A percentile compares a stretch with the other conserved stretches of the same genome.
Conservation (phyloP, 2,888 invertebrate genomes). For the Drosophila nigricruria region DNA sequence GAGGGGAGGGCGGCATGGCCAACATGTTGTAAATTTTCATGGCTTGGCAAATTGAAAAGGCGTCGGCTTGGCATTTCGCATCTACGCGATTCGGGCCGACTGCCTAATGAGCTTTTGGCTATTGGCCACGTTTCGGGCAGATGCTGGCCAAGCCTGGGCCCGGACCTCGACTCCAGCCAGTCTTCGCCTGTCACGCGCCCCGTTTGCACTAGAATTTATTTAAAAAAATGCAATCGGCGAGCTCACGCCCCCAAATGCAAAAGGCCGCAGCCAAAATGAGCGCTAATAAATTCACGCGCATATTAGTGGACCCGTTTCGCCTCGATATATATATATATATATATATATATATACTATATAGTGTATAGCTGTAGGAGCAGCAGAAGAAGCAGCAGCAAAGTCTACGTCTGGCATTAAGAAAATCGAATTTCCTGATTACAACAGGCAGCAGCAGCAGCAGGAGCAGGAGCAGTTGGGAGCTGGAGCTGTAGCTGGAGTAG, state of each 20-base stretch:
- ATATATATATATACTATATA: neutral
- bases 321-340: neutral
- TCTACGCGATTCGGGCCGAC: conserved; percentile 56
- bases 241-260: conserved; percentile 70
- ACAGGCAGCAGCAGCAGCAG: conserved; percentile 17
- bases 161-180: neutral
- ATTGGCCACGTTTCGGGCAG: conserved; percentile 24
- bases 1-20: conserved; percentile 11
- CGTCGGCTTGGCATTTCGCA: conserved; percentile 74
- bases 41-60: conserved; percentile 79
- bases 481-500: neutral
- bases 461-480: neutral
- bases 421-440: conserved; percentile 84
- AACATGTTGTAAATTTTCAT: conserved; percentile 68
- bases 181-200: conserved; percentile 72
- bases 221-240: conserved; percentile 76
- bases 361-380: neutral
- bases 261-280: conserved; percentile 57
- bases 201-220: conserved; percentile 81
- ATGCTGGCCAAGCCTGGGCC: neutral
- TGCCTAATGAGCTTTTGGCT: conserved; percentile 74
- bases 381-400: neutral
- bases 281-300: conserved; percentile 80
- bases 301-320: conserved; percentile 57
- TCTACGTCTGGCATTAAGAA: conserved; percentile 74